Percentiles rank a stretch among this genome's conserved stretches.
Conservation (phyloP, 1,140 invertebrate genomes). For the Aphelenchoides besseyi region DNA sequence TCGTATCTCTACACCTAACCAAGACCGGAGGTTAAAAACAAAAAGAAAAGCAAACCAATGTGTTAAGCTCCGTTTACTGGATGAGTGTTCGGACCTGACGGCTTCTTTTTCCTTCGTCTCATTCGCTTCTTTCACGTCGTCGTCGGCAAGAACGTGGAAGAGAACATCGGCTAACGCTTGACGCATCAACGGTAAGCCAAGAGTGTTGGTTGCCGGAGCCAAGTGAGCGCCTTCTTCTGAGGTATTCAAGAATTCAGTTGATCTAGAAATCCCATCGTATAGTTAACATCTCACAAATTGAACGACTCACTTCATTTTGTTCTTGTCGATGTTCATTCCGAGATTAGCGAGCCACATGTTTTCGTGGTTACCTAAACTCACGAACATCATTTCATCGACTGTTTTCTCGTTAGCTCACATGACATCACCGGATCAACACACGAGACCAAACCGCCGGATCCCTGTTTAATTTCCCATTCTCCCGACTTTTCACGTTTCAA, state of each 20-base stretch:
- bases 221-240: constrained; percentile 32
- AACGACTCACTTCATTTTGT: constrained; percentile 33
- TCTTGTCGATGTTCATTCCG: constrained; percentile 58
- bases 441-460: constrained; percentile 58
- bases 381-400: not conserved
- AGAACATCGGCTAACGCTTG: constrained; percentile 61
- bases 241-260: constrained; percentile 40
- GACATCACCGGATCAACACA: constrained; percentile 62
- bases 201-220: constrained; percentile 59
- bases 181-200: constrained; percentile 58
- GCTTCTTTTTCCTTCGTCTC: constrained; percentile 28
- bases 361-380: constrained; percentile 47
- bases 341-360: constrained; percentile 62
- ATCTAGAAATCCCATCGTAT: constrained; percentile 28
- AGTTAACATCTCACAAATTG: constrained; percentile 15
- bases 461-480: constrained; percentile 62
- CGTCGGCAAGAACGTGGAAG: constrained; percentile 61
- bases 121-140: constrained; percentile 50
- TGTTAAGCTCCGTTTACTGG: not conserved
- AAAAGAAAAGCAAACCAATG: constrained; percentile 20
- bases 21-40: not conserved
- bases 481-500: constrained; percentile 56
- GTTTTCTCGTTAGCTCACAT: constrained; percentile 11
- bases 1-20: not conserved
- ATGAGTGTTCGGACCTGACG: constrained; percentile 29